Evolutionary conservation across 2,888 invertebrate genomes (phyloP).

Genomic region (Drosophila kanekoi): DNA sequence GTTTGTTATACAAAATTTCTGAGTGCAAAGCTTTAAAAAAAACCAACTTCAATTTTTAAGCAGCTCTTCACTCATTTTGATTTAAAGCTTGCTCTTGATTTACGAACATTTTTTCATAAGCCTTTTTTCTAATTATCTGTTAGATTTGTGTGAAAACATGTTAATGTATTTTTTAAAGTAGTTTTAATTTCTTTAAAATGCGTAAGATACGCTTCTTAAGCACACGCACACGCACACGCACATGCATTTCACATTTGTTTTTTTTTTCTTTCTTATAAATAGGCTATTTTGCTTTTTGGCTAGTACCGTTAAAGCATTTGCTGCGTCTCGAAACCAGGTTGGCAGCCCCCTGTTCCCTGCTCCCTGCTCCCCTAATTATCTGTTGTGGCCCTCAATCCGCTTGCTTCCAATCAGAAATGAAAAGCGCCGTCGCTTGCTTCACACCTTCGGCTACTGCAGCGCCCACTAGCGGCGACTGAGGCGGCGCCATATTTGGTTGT

Average conservation of each 20-base stretch:
- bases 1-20: too few species aligned
- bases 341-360: background rate
- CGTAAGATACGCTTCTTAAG: too few species aligned
- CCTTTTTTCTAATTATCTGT: too few species aligned
- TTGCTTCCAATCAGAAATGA: constrained; percentile 13
- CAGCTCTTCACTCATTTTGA: too few species aligned
- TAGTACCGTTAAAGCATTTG: constrained; percentile 13
- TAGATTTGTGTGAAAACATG: too few species aligned
- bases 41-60: too few species aligned
- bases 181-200: too few species aligned
- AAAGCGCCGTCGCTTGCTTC: constrained; percentile 50
- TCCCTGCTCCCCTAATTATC: constrained; percentile 8
- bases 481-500: constrained; percentile 73
- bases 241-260: constrained; percentile 6
- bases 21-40: too few species aligned
- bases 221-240: background rate
- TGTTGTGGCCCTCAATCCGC: constrained; percentile 2
- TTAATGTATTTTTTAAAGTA: too few species aligned
- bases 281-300: constrained; percentile 14
- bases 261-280: background rate
- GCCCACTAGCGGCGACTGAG: constrained; percentile 45
- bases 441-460: constrained; percentile 61
- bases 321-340: background rate
- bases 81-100: too few species aligned
- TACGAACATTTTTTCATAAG: too few species aligned